Base-by-base conservation (phyloP, 1,140 invertebrate genomes). In the Drosophila lini region DNA sequence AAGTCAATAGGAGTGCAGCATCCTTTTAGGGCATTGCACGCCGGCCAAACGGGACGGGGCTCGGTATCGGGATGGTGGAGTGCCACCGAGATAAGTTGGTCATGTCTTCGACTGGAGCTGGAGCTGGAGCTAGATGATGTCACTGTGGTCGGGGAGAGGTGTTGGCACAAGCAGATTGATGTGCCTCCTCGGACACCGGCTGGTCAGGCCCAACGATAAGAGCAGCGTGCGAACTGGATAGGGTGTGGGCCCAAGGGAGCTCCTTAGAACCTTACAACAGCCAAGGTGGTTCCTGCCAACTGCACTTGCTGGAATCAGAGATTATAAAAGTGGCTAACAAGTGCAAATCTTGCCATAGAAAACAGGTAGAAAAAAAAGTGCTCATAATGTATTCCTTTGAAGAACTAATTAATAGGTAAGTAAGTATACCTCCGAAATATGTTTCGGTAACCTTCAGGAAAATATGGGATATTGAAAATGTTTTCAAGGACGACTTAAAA, bases 11-110 rank as follows among this genome's bases (percentile, higher is more conserved):
- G 81, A 89, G 84, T 89, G 78, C 84, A 89, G 74, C 48, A 68
- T 89, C 84, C 84, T 89, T 89, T 89, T 89, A 89, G 84, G 84
- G 84, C 84, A 89, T 86, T 85, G 82, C 83, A 81, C 80, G 78
- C 80, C 84, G 69, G 73, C 45, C 13, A 55, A 74, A 50, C 80
- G 77, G 76, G 40, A 34, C 40, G 62, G 62, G 40, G 15, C 15
- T 48, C 34, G 45, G 41, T n/a, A 48, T 10, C 25, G 8, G 45
- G 25, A 36, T 53, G 32, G 50, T 53, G 32, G 32, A 53, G 16
- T 53, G 32, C 50, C 50, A 53, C 50, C 13, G 32, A 36, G 50
- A 53, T 53, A 53, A 53, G 25, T 45, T 64, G 22, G 60, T 11
- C 59, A 34, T 63, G 32, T 62, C 41, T 47, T 59, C 4, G 16